A percentile compares a stretch with the other conserved stretches of the same genome.
Conservation (phyloP, 2,888 invertebrate genomes). For the Ormyrus labotus region DNA sequence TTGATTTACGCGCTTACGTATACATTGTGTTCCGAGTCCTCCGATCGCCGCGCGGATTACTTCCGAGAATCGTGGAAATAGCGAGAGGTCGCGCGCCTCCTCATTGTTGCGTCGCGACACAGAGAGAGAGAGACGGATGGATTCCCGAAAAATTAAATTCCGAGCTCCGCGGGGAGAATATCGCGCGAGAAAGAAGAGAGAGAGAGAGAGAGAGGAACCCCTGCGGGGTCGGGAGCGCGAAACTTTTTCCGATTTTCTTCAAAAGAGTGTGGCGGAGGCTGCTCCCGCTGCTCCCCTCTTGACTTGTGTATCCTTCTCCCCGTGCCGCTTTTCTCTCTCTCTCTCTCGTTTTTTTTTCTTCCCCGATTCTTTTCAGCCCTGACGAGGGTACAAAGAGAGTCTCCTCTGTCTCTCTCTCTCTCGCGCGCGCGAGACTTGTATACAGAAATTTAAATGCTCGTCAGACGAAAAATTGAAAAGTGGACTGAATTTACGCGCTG, state of each 20-base stretch:
- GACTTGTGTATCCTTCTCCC: slow-evolving; percentile 5
- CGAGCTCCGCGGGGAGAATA: background rate
- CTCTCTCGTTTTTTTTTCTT: slow-evolving; percentile 6
- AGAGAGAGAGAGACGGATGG: background rate
- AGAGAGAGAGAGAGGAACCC: background rate
- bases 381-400: slow-evolving; percentile 6
- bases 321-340: background rate
- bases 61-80: too few relatives aligned
- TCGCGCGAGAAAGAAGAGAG: background rate
- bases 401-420: too few relatives aligned
- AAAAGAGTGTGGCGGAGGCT: slow-evolving; percentile 22
- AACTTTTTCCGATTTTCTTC: slow-evolving; percentile 54
- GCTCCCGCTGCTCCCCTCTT: background rate
- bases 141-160: slow-evolving; percentile 34
- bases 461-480: background rate
- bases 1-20: too few relatives aligned
- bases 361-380: slow-evolving; percentile 27
- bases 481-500: background rate
- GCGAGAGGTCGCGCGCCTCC: too few relatives aligned
- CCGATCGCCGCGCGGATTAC: too few relatives aligned
- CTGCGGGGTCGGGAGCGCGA: slow-evolving; percentile 28
- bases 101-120: too few relatives aligned
- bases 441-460: slow-evolving; percentile 1
- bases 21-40: too few relatives aligned
- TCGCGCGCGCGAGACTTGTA: slow-evolving; percentile 10